These are phyloP conservation scores for Synanthedon myopaeformis DNA, from an alignment of 2,888 invertebrate genomes.

Conservation along the genomic window DNA sequence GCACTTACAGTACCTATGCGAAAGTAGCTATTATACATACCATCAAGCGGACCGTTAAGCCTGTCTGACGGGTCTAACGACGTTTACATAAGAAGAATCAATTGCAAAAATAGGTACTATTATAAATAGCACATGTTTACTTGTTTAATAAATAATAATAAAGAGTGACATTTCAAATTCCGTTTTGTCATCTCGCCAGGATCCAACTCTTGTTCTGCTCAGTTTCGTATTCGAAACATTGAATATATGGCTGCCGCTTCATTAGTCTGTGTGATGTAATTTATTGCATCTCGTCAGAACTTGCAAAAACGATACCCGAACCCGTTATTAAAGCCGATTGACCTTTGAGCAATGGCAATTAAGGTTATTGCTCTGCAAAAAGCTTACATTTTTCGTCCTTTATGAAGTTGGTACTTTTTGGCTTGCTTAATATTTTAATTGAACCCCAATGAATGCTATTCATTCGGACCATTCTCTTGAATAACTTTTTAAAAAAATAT, in stretches of 20 bases:
- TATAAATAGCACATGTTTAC: background rate
- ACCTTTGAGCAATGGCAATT: conserved; percentile 20
- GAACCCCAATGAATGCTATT: conserved; percentile 19
- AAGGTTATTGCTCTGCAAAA: conserved; percentile 10
- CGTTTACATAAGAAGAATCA: background rate
- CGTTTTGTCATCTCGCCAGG: background rate
- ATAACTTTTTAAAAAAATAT: conserved; percentile 8
- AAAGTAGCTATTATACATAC: no score
- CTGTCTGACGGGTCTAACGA: no score
- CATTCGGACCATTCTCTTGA: conserved; percentile 11
- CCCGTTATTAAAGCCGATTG: conserved; percentile 20
- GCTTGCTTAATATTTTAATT: conserved; percentile 6
- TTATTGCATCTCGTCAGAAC: conserved; percentile 16
- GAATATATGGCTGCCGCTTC: conserved; percentile 8
- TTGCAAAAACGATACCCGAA: conserved; percentile 13
- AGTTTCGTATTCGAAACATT: conserved; percentile 8
- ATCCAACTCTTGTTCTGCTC: conserved; percentile 4
- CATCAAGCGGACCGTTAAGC: no score
- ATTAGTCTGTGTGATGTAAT: conserved; percentile 14
- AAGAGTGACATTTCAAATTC: background rate
- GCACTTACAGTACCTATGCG: no score
- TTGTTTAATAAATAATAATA: background rate
- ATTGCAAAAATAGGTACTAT: background rate
- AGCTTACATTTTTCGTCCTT: background rate
- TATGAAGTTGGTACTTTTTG: background rate